Evolutionary conservation across 2,113 vertebrate species (phyloP), one percentile per base, ranked within the genome.

Genomic region (Natator depressus): DNA sequence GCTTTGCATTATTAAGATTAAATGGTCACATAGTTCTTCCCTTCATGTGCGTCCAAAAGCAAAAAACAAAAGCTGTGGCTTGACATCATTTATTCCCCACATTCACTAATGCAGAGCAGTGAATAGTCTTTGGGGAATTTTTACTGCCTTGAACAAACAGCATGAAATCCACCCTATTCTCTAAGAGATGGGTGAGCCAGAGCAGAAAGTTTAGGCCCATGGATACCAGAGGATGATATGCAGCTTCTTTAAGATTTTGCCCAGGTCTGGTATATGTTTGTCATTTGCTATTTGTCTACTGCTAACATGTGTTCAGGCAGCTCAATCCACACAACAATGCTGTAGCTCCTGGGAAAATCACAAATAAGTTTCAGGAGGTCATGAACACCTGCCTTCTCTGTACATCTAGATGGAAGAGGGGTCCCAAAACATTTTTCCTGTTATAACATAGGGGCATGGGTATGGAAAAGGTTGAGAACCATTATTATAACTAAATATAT

Each of bases 11-110:
- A 27, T 51, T 88, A 75, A 49, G 78, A 83, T 84, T 88, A 75
- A 88, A 93, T 0, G 12, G 27, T 81, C 55, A 83, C 82, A 69
- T 79, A 82, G 55, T 86, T 91, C 82, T 88, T 35, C n/a, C 85
- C 69, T 80, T 93, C 38, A 3, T 75, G 46, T 85, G 80, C 69
- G 76, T 93, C 50, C 59, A 89, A 80, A 38, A 79, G 22, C 17
- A 89, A 57, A 91, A 94, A 92, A 83, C 69, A 93, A 89, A n/a
- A 94, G 59, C 81, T 57, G 55, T 55, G 46, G 19, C 87, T 93
- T 85, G 80, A 69, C 72, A 2, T 94, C 76, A 62, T 91, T 91
- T 84, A 88, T 93, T 49, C 55, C 35, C 12, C 38, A 65, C 55
- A 22, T 54, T 82, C 85, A 90, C 46, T 87, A 83, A 53, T 90